Percentiles rank a stretch among this genome's conserved stretches.
These are phyloP conservation scores for Halichoerus grypus DNA, from an alignment of 2,113 vertebrate species.

Conservation along the genomic window DNA sequence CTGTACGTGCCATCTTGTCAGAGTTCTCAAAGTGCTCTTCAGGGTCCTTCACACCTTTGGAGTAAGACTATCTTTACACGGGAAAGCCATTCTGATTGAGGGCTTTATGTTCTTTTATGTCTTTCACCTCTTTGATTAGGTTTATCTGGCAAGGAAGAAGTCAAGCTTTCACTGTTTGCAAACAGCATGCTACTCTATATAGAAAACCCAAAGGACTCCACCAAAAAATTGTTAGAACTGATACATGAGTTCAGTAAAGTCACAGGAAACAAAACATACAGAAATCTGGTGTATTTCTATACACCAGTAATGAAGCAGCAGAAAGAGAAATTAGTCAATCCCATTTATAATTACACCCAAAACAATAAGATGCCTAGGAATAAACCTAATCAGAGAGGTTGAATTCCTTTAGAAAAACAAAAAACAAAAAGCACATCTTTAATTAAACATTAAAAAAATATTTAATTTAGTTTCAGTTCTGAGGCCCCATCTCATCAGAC, in stretches of 20 bases:
- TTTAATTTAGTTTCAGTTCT: neutral
- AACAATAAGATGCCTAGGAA: neutral
- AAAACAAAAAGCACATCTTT: neutral
- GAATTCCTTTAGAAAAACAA: neutral
- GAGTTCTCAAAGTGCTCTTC: neutral
- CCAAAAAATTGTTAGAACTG: neutral
- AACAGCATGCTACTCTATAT: neutral
- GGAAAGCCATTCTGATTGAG: neutral
- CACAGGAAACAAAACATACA: neutral
- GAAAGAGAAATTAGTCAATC: too few relatives aligned
- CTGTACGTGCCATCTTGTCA: fast-evolving
- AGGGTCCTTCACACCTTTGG: neutral
- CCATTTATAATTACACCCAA: too few relatives aligned
- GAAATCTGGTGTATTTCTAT: neutral
- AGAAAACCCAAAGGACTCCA: neutral
- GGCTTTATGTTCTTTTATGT: neutral
- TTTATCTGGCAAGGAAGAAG: neutral
- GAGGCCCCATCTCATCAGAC: neutral
- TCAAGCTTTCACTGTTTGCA: neutral
- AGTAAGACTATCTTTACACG: neutral
- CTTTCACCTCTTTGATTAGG: neutral
- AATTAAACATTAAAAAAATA: neutral
- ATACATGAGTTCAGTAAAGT: neutral
- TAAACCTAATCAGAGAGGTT: neutral
- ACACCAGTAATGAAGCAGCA: too few relatives aligned